Base-by-base conservation (phyloP, 2,888 invertebrate genomes). In the Drosophila nr. perissopoda region DNA sequence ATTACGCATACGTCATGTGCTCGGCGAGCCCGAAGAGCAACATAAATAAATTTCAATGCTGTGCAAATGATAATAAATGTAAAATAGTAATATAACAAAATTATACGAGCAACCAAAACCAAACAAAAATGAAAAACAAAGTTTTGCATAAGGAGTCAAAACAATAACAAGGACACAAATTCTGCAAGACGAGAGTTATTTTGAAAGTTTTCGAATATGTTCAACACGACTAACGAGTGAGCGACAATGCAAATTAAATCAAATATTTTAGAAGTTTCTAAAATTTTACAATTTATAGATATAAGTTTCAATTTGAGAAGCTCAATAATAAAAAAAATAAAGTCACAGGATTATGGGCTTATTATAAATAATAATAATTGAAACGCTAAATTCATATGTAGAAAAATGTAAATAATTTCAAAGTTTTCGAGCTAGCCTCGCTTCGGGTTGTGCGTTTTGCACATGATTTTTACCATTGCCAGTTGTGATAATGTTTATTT, bases 401-500 rank as follows among this genome's bases (percentile, higher is more conserved):
- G 13, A 13, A 16, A 21, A 7, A 46, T 16, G 2, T 16, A 1
- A 16, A 8, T 25, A 16, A 2, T 7, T 46, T 16, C 0, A 16
- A 46, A 21, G 27, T 21, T 13, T 8, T 54, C 0, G 31, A 38
- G 29, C 48, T 21, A 7, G 46, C 81, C 81, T 69, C 81, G 78
- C 48, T 68, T 62, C 67, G 86, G 71, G 69, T 72, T 76, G 78
- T 88, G 88, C 81, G 69, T 86, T 89, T 85, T 83, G 67, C 81
- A 81, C 90, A 90, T 88, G 90, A 89, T 86, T 88, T 88, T 86
- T 90, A 81, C 70, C 79, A 86, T 86, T 86, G 89, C 86, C 90
- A 86, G 86, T 86, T 86, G 89, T 87, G 86, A 86, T 86, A 86
- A 86, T 86, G 90, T 86, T 86, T 90, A 86, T 90, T 88, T 90